Evolutionary conservation across 2,797 vertebrate genomes (phyloP), one percentile per base, ranked within the genome.

Genomic region (Pelochelys cantorii): DNA sequence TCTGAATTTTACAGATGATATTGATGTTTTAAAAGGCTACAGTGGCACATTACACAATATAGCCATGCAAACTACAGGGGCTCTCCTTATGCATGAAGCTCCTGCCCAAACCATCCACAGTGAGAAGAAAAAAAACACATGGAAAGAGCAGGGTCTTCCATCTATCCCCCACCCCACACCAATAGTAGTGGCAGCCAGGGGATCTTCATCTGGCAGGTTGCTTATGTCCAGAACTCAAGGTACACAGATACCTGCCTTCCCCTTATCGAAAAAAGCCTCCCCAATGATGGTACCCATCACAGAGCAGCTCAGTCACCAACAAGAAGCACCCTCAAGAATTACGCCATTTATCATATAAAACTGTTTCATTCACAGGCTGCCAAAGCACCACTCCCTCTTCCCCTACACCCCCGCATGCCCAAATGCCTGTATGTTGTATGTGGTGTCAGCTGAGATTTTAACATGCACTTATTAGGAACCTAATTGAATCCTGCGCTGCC

Each of bases 401-500:
- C 80, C 80, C 82, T 55, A 88, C 93, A 90, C 93, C 91, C 93
- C 92, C 34, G 9, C 87, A 89, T 95, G 95, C 85, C 94, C 92
- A 86, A 97, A 92, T 86, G 86, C 92, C 89, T 95, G 80, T 80
- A 93, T 83, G 93, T 85, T 90, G 75, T 89, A 93, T 79, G 81
- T 91, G 95, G 94, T 94, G 92, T 92, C 97, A 98, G 94, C 82
- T 80, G 92, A 96, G 81, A 60, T 93, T 93, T 96, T 86, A 95
- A 97, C 96, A 97, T 77, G 91, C 96, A 82, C 94, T 94, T 94
- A 95, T 95, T 97, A 98, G 93, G 91, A 92, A 96, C 94, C 91
- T 97, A 98, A 98, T 97, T 97, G 95, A 98, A 98, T 97, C 96
- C 97, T 14, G 60, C 92, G 59, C 93, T 96, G 93, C 91, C 94